Evolutionary conservation across 2,113 vertebrate genomes (phyloP).

Genomic region (Dasyurus viverrinus): DNA sequence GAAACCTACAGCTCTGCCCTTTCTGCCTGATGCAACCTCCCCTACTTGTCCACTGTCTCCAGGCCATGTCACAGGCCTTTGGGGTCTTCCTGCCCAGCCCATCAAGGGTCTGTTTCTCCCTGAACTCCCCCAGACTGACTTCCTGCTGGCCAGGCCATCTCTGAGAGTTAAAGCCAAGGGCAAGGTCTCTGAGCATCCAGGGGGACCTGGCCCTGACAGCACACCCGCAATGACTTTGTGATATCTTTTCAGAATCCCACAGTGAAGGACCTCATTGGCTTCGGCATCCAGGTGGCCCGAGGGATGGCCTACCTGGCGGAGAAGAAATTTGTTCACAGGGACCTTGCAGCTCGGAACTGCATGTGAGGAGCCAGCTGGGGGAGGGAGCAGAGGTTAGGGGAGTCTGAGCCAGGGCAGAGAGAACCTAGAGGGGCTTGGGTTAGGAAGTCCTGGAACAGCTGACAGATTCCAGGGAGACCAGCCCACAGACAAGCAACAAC

Average conservation of each 20-base stretch:
- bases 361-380: slow-evolving; percentile 87
- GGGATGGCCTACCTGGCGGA: slow-evolving; percentile 98
- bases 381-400: not conserved
- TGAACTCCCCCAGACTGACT: not conserved
- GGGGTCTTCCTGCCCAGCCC: not conserved
- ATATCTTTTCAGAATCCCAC: slow-evolving; percentile 90
- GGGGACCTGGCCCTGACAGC: not conserved
- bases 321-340: slow-evolving; percentile 97
- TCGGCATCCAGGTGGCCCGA: slow-evolving; percentile 94
- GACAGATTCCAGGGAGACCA: too few relatives aligned
- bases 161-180: not conserved
- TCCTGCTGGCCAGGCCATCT: not conserved
- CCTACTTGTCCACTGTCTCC: not conserved
- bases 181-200: not conserved
- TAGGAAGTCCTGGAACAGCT: not conserved
- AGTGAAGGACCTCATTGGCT: slow-evolving; percentile 95
- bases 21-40: not conserved
- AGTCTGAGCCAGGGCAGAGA: not conserved
- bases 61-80: not conserved
- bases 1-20: not conserved
- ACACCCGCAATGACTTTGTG: not conserved
- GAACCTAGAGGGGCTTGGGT: not conserved
- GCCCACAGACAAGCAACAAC: not conserved
- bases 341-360: slow-evolving; percentile 97
- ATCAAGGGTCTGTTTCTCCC: not conserved